Base-by-base conservation (phyloP, 2,113 vertebrate genomes). In the Peromyscus californicus region DNA sequence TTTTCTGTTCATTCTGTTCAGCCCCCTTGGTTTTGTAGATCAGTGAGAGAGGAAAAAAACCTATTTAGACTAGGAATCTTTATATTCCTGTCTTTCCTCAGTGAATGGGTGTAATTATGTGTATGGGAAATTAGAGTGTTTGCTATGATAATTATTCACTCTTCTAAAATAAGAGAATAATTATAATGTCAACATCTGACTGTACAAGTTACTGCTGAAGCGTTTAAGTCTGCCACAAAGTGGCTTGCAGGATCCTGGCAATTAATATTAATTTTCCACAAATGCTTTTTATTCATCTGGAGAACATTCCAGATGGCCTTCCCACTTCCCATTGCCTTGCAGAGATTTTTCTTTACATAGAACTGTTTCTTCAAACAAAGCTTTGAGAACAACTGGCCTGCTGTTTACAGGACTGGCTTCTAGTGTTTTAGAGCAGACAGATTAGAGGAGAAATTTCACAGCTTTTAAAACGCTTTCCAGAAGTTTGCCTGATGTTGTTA, bases 261-360 rank as follows among this genome's bases (percentile, higher is more conserved):
- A 97, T 97, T 97, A 97, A 96, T 93, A 96, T 98, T 98, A 97
- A 98, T 97, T 98, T 98, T 96, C 98, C 96, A 97, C 90, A 97
- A 97, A 96, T 95, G 90, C 33, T 95, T 97, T 97, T 91, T 98
- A 97, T 98, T 97, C 85, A 97, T 97, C 97, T 97, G 72, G 76
- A 98, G 97, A 98, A 98, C 72, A 97, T 22, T 93, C 74, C 91
- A 97, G 92, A 96, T 96, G 82, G 78, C 88, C 95, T 95, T 76
- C 51, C 59, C 63, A 89, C 39, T 91, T 92, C 21, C 67, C 29
- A 91, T 79, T 89, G 92, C 48, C 89, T 22, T 93, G 15, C 85
- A 22, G 75, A 89, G 69, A 83, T 7, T 84, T 59, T 54, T 76
- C 65, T 96, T 83, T 9, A 17, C 83, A 78, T 7, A 91, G 61